Evolutionary conservation across 2,888 invertebrate genomes (phyloP), one percentile per base, ranked within the genome.

Genomic region (Drosophila meridiana): DNA sequence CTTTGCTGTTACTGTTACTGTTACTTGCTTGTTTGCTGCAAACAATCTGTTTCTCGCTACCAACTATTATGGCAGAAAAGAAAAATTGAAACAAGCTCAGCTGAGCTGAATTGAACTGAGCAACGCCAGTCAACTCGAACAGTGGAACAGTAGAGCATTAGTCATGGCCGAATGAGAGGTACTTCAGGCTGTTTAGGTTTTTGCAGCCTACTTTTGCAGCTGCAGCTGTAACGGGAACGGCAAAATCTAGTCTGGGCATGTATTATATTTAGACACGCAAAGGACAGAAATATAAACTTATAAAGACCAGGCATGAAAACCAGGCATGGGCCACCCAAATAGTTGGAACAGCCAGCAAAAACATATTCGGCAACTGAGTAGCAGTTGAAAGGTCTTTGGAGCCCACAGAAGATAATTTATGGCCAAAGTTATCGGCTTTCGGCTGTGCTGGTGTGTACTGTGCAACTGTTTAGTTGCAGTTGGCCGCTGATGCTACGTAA

Each of bases 191-290:
- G 67, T 43, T 43, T 43, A 43, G 20, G 20, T 4, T 52, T 65
- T 69, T 66, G 66, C 82, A 62, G 40, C 32, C 40, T 42, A n/a
- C 13, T 9, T 30, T n/a, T 5, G n/a, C 26, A 38, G 7, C 26
- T 53, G 14, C 14, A 53, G 5, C 36, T 7, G 52, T 3, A 36
- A 20, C 20, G 69, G n/a, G 26, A 8, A 13, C 26, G 11, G 34
- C 36, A 64, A 47, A 48, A 60, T 63, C 47, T 58, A 20, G 69
- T 61, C 42, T 42, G 64, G 65, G 76, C 66, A 82, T 89, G 87
- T 83, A 87, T 90, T 87, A 90, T 89, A 87, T 87, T 87, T 86
- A 80, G 83, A 90, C 83, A 82, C 68, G 74, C 69, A 64, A 87
- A 82, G 83, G 83, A 82, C 87, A 83, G 78, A 83, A 80, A 85